These are phyloP conservation scores for Gryon sp. DNA, from an alignment of 1,140 invertebrate genomes.

Conservation along the genomic window DNA sequence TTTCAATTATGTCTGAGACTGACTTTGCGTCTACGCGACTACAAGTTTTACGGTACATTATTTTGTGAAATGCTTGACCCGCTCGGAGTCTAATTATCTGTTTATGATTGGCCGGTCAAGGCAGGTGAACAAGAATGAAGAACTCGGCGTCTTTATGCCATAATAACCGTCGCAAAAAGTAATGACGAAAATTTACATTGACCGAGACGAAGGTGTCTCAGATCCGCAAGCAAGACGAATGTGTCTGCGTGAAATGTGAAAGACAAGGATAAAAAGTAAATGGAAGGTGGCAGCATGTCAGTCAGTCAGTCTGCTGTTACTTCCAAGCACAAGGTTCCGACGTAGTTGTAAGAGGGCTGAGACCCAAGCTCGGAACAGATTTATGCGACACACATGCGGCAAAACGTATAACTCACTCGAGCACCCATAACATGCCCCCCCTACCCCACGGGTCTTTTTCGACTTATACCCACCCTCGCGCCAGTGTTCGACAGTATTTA, in stretches of 20 bases:
- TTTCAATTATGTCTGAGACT: slow-evolving; percentile 44
- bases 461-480: slow-evolving; percentile 35
- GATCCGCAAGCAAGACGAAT: neutral
- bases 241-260: neutral
- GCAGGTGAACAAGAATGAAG: slow-evolving; percentile 42
- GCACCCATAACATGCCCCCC: slow-evolving; percentile 74
- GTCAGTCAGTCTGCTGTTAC: slow-evolving; percentile 66
- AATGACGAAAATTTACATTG: slow-evolving; percentile 33
- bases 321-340: slow-evolving; percentile 65
- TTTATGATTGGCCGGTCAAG: slow-evolving; percentile 32
- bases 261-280: slow-evolving; percentile 37
- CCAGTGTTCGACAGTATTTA: slow-evolving; percentile 69
- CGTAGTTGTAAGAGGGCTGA: slow-evolving; percentile 69
- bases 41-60: slow-evolving; percentile 43
- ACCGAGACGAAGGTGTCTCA: slow-evolving; percentile 22
- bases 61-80: slow-evolving; percentile 43
- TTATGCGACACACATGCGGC: slow-evolving; percentile 79
- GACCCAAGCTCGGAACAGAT: slow-evolving; percentile 75
- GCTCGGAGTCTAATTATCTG: slow-evolving; percentile 49
- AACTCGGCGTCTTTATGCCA: slow-evolving; percentile 45
- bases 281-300: slow-evolving; percentile 66
- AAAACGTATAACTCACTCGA: slow-evolving; percentile 78
- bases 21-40: slow-evolving; percentile 21
- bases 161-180: slow-evolving; percentile 43
- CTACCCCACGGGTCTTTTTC: slow-evolving; percentile 22